Evolutionary conservation across 2,797 vertebrate species (phyloP), one percentile per base, ranked within the genome.

Genomic region (Pseudomugil gertrudae): DNA sequence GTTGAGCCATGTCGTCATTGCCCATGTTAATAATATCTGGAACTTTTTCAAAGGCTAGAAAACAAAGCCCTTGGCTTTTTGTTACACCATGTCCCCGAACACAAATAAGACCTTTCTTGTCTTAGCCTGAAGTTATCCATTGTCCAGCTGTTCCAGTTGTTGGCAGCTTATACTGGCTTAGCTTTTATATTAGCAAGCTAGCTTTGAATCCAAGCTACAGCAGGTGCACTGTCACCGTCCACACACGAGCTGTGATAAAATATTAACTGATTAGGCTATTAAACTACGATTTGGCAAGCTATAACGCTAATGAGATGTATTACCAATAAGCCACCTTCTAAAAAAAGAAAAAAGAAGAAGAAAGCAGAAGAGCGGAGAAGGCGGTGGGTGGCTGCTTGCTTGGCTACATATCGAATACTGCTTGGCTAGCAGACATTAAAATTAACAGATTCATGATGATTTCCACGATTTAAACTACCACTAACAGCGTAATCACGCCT

Each of bases 1-100:
- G 81, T 74, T 64, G 64, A 87, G 83, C 62, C 63, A 84, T 89
- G 89, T 89, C 90, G 88, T 90, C 90, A 90, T 89, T 71, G 67
- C 26, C 70, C 71, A 63, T 68, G 67, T 66, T 79, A 65, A 65
- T 67, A 73, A 76, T 63, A 73, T 62, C 51, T 57, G 54, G 4
- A 66, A 69, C 61, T 68, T 75, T 43, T 43, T 64, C 56, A 66
- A 55, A 52, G 50, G 51, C 63, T 70, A 9, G 14, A 19, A 47
- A 21, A 10, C 9, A 9, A n/a, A 45, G n/a, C 15, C 19, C 2
- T 21, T 47, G 9, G 21, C 38, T 24, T 14, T 17, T 9, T 9
- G 33, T 7, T 3, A 19, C 11, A 50, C 17, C 0, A 4, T 53
- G 58, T 51, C 2, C 15, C n/a, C 4, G 13, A 38, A 57, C 13